A percentile compares a stretch with the other conserved stretches of the same genome.
These are phyloP conservation scores for Drosophila bipectinata DNA, from an alignment of 1,140 invertebrate genomes.

Conservation along the genomic window DNA sequence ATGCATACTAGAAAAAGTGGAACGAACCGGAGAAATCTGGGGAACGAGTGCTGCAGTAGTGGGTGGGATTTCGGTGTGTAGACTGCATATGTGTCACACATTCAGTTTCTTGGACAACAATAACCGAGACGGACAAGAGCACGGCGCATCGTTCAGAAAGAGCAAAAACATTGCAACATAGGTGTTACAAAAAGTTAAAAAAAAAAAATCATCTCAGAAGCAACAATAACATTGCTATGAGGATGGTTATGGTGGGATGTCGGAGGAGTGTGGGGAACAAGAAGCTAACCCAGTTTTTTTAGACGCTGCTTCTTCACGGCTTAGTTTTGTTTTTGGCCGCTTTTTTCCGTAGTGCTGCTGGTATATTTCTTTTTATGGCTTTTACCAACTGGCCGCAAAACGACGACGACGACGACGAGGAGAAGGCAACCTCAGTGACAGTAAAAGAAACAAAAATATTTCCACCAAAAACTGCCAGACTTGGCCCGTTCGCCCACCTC, in stretches of 20 bases:
- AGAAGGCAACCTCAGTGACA: conserved; percentile 33
- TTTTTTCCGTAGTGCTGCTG: conserved; percentile 38
- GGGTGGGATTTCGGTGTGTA: conserved; percentile 7
- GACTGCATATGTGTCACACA: conserved; percentile 68
- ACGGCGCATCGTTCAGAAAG: conserved; percentile 54
- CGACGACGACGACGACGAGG: conserved; percentile 53
- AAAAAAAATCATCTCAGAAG: conserved; percentile 21
- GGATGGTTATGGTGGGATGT: neutral
- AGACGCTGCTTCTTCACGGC: conserved; percentile 54
- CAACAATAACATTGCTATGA: conserved; percentile 46
- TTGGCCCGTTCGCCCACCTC: neutral
- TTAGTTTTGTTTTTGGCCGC: conserved; percentile 51
- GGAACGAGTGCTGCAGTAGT: conserved; percentile 8
- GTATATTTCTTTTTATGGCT: conserved; percentile 76
- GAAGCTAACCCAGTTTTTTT: conserved; percentile 64
- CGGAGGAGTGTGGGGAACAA: conserved; percentile 4
- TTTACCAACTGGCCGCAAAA: conserved; percentile 72
- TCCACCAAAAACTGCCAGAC: conserved; percentile 27
- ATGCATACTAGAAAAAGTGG: conserved; percentile 20
- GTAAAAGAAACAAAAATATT: conserved; percentile 32
- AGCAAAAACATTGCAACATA: conserved; percentile 50
- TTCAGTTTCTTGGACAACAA: conserved; percentile 70
- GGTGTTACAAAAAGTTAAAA: conserved; percentile 48
- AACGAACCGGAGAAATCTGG: conserved; percentile 19
- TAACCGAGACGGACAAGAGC: conserved; percentile 62